phyloP scores from a whole-genome alignment of 2,888 invertebrate species.

The Andrena bucephala region DNA sequence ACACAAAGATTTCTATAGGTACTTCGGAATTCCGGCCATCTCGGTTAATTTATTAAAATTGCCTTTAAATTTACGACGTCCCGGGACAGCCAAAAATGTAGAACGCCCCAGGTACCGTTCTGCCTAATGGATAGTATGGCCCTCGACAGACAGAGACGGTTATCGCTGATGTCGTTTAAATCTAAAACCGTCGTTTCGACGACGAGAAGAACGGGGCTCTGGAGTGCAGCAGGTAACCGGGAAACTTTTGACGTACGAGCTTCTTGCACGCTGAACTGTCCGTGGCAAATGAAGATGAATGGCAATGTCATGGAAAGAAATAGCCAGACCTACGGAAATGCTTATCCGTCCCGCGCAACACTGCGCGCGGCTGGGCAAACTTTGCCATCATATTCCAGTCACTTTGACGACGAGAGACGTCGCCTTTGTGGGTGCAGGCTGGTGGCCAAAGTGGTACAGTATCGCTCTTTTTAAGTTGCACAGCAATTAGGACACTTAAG shows the following conservation, averaged over 20 bases:
- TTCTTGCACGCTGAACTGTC: conserved; percentile 59
- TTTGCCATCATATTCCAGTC: conserved; percentile 15
- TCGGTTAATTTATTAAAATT: no score
- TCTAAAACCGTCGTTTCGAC: not conserved
- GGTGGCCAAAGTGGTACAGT: not conserved
- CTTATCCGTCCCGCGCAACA: conserved; percentile 30
- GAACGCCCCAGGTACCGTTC: no score
- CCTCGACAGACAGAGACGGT: no score
- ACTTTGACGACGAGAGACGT: not conserved
- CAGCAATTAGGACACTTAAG: no score
- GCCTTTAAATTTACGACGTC: no score
- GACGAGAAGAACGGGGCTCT: conserved; percentile 7
- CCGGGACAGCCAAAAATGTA: no score
- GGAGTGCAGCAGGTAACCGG: conserved; percentile 37
- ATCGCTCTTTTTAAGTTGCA: not conserved
- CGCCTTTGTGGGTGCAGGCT: not conserved
- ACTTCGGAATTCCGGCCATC: no score
- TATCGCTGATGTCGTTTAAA: not conserved
- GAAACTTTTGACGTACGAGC: conserved; percentile 65
- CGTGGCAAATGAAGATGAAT: conserved; percentile 66
- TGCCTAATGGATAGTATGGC: no score
- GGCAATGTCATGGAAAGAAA: conserved; percentile 32
- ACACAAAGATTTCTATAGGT: no score
- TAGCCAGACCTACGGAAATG: conserved; percentile 37
- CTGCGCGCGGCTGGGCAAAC: conserved; percentile 27